Percentiles rank a stretch among this genome's conserved stretches.
Conservation (phyloP, 1,140 invertebrate species). For the Caenorhabditis tropicalis region DNA sequence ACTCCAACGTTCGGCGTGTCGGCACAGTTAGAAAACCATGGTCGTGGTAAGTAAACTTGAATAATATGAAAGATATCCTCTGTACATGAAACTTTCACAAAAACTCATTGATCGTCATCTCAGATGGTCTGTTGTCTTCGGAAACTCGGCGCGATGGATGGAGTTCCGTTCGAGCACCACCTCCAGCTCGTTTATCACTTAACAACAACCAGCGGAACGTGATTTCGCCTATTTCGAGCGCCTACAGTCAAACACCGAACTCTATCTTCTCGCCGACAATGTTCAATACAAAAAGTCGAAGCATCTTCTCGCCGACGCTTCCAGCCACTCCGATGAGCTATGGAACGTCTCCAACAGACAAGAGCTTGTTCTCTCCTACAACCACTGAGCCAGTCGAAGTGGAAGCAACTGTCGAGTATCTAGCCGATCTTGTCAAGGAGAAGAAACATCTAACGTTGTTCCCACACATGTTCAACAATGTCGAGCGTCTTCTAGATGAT, state of each 20-base stretch:
- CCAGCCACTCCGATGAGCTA: neutral
- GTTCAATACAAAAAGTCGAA: neutral
- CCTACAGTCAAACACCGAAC: constrained; percentile 22
- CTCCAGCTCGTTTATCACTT: neutral
- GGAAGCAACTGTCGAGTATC: constrained; percentile 40
- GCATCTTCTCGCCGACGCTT: constrained; percentile 7
- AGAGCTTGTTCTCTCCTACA: constrained; percentile 11
- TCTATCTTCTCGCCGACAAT: neutral
- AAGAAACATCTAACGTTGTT: constrained; percentile 46
- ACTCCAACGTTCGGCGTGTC: constrained; percentile 14
- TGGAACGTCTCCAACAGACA: neutral
- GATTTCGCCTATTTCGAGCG: constrained; percentile 1
- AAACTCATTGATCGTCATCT: neutral
- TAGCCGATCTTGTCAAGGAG: constrained; percentile 42
- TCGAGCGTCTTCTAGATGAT: constrained; percentile 45
- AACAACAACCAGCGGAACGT: neutral
- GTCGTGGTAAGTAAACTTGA: too few relatives aligned
- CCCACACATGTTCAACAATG: constrained; percentile 47
- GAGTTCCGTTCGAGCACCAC: neutral
- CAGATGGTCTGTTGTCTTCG: neutral
- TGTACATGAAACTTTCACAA: neutral
- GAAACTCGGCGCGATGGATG: neutral
- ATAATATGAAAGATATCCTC: neutral
- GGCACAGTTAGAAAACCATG: neutral
- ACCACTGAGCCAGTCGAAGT: neutral